Base-by-base conservation (phyloP, 2,888 invertebrate species). In the Digitonthophagus gazella region DNA sequence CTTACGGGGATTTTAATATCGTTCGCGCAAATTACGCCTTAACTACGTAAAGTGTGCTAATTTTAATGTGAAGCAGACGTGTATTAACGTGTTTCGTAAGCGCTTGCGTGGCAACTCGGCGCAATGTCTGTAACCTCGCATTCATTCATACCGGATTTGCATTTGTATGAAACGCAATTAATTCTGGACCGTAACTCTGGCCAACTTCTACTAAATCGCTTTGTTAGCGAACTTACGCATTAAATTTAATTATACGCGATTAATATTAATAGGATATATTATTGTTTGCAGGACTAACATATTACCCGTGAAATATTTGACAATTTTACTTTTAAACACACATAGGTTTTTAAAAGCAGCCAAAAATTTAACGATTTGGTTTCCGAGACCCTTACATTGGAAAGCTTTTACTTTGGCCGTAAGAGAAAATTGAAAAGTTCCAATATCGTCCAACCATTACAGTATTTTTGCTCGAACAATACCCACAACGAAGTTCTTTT, bases 391-490 rank as follows among this genome's bases (percentile, higher is more conserved):
- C 18, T 69, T 75, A 79, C 78, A 79, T 72, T 77, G 75, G 76
- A 79, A 80, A 77, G 78, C 79, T 80, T 78, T 80, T 78, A 79
- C 78, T 78, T 77, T 75, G 74, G 71, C 73, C 76, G 74, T 79
- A 78, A 79, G 79, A 76, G 75, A 77, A 77, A 77, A 78, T 76
- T 78, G 77, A 77, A 78, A 79, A 78, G 74, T 75, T 75, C 72
- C 72, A 71, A 73, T 71, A 72, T 71, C 69, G 19, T n/a, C 61
- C 4, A 18, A 20, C 61, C 61, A 61, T 61, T 61, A 61, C 61
- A n/a, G 18, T 8, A 6, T 44, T 44, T 44, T 44, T 8, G 6
- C 28, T 6, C 28, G 28, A 44, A 44, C 28, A 44, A 44, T 44
- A 11, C 28, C 6, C 28, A 44, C 28, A 2, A 5, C 6, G 28